Evolutionary conservation across 1,140 invertebrate species (phyloP).

Genomic region (Antheraea pernyi): DNA sequence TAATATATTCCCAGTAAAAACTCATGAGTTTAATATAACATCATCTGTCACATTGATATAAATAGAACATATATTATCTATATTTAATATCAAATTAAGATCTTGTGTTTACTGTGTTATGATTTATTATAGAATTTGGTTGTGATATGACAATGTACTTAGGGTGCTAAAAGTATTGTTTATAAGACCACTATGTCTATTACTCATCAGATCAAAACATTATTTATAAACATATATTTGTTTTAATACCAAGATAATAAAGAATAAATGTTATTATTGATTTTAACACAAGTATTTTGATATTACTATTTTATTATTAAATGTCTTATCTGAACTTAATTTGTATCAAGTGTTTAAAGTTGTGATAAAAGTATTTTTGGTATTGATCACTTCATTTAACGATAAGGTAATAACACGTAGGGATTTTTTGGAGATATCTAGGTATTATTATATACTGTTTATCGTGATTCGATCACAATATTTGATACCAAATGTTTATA

Average conservation of each 20-base stretch:
- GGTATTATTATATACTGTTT: conserved; percentile 11
- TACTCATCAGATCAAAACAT: not conserved
- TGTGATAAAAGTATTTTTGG: conserved; percentile 7
- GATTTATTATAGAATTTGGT: not conserved
- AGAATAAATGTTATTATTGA: too few species aligned
- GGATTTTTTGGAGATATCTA: conserved; percentile 11
- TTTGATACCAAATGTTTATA: conserved; percentile 33
- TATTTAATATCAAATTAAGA: too few species aligned
- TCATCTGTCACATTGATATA: too few species aligned
- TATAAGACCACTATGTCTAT: not conserved
- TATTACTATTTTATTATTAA: not conserved
- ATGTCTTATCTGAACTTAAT: not conserved
- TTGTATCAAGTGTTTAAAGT: not conserved
- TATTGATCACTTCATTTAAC: not conserved
- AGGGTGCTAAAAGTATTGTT: not conserved
- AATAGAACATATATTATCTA: too few species aligned
- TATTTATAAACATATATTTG: not conserved
- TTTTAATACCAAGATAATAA: too few species aligned
- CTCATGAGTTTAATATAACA: too few species aligned
- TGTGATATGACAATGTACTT: not conserved
- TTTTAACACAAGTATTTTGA: not conserved
- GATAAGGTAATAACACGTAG: not conserved
- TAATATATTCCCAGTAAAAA: too few species aligned
- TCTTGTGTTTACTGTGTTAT: too few species aligned
- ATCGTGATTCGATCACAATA: conserved; percentile 32